Base-by-base conservation (phyloP, 2,797 vertebrate genomes). In the Anguilla marmorata region DNA sequence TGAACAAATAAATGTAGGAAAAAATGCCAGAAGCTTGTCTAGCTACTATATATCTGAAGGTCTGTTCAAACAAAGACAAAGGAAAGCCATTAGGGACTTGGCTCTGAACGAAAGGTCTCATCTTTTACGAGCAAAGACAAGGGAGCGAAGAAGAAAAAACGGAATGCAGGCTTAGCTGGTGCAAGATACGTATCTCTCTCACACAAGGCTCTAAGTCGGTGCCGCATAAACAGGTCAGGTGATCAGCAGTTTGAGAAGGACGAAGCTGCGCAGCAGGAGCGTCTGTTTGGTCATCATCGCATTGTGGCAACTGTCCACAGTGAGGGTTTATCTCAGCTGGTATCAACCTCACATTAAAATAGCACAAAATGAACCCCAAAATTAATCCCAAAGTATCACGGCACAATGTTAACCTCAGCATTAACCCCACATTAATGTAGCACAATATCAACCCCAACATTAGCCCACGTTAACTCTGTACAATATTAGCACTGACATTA, bases 41-140 rank as follows among this genome's bases (percentile, higher is more conserved):
- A 37, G 37, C 5, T 85, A 2, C 11, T 16, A 48, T 48, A 86
- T 86, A 48, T 9, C 66, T 66, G 19, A 86, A 24, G 33, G n/a
- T 45, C 33, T 86, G 33, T 85, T 24, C 19, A 41, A 69, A 45
- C 54, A 33, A 69, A n/a, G 19, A 33, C 37, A 76, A 33, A 41
- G 37, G n/a, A 76, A 74, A 84, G 66, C 79, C 60, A 27, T 85
- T 19, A 76, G 16, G 74, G 74, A 33, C 33, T 6, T 85, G 50
- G 69, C 63, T 8, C 27, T 14, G 9, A 72, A 48, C 37, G 56
- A 85, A 58, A 60, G 66, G 50, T 50, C 30, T 85, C 52, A 83
- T 80, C 79, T 52, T 37, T 87, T 41, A 41, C 5, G 14, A 11
- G 48, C 16, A 19, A 69, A 48, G 58, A 76, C 54, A 24, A 85